A percentile compares a stretch with the other conserved stretches of the same genome.
These are phyloP conservation scores for Microtus oregoni DNA, from an alignment of 2,113 vertebrate genomes.

Conservation along the genomic window DNA sequence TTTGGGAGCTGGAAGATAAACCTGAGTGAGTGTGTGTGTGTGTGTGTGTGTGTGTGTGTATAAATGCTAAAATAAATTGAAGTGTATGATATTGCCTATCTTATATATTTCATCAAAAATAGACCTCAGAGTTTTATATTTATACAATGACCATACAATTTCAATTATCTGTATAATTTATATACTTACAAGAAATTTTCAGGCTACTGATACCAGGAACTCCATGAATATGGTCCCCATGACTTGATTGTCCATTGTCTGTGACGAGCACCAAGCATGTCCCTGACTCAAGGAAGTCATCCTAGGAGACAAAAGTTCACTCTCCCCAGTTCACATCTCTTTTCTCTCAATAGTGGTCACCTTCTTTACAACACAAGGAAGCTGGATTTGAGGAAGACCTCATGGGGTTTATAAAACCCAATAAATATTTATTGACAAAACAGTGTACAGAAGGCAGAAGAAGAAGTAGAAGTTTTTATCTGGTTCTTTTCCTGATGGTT, in stretches of 20 bases:
- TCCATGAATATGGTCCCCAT: not conserved
- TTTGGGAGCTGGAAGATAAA: not conserved
- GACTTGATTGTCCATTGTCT: not conserved
- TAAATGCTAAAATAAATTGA: not conserved
- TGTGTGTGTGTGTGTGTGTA: not conserved
- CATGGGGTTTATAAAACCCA: not conserved
- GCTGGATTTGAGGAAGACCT: not conserved
- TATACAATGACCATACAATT: not conserved
- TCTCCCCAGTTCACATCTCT: not conserved
- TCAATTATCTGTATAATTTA: not conserved
- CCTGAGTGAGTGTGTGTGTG: not conserved
- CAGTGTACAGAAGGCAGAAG: not conserved
- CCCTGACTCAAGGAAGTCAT: not conserved
- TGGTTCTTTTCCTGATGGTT: constrained; percentile 9
- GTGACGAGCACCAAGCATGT: not conserved
- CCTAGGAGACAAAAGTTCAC: not conserved
- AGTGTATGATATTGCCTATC: not conserved
- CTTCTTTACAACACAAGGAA: not conserved
- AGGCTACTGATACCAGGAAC: not conserved
- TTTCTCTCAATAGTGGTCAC: not conserved
- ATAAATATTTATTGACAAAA: not conserved
- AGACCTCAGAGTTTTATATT: not conserved
- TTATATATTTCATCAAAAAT: not conserved
- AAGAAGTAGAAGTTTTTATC: constrained; percentile 39
- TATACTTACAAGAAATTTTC: not conserved